A percentile compares a stretch with the other conserved stretches of the same genome.
phyloP scores from a whole-genome alignment of 2,113 vertebrate species.

The Psilopsiagon aymara region DNA sequence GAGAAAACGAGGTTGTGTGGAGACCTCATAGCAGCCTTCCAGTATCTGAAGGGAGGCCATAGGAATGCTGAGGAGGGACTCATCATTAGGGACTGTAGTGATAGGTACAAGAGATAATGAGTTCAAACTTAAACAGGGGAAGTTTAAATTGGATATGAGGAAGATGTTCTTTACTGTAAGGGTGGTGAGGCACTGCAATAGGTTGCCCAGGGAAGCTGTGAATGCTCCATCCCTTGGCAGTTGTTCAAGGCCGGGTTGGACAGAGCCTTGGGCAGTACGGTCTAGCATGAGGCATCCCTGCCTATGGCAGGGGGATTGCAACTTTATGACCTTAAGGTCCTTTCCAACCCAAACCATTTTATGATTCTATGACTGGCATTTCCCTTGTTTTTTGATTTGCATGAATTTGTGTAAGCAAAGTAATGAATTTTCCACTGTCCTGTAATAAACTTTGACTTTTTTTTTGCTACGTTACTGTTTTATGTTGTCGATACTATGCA shows the following conservation, averaged over 20 bases:
- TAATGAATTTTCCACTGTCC: rapidly evolving
- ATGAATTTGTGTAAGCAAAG: background rate
- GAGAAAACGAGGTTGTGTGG: background rate
- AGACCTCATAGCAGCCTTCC: background rate
- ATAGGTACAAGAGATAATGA: too few species aligned
- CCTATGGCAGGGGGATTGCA: background rate
- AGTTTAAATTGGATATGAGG: too few species aligned
- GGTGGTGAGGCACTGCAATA: background rate
- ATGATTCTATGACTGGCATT: background rate
- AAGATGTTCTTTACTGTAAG: background rate
- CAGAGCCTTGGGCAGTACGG: background rate
- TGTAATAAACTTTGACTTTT: background rate
- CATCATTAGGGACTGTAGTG: background rate
- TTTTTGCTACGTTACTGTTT: background rate
- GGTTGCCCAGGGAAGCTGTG: background rate
- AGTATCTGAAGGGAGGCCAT: background rate
- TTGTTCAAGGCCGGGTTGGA: background rate
- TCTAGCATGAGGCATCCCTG: background rate
- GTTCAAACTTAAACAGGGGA: background rate
- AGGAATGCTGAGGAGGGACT: background rate
- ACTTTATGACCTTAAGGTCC: background rate
- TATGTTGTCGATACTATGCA: background rate
- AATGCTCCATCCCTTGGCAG: background rate
- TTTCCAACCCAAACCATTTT: background rate
- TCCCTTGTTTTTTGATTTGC: background rate